phyloP scores from a whole-genome alignment of 2,888 invertebrate species.

The Teleogryllus oceanicus region DNA sequence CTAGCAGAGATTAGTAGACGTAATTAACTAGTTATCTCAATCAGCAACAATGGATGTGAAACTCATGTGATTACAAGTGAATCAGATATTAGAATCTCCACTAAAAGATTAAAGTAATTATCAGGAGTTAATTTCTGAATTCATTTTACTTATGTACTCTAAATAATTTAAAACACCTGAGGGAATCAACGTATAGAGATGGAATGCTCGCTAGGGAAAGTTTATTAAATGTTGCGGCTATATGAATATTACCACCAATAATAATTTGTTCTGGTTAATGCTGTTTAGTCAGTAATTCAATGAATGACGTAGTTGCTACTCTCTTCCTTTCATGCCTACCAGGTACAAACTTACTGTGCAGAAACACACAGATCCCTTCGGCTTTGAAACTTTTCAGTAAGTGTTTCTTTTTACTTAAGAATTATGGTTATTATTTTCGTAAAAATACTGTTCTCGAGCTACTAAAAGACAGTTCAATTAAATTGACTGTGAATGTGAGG shows the following conservation, averaged over 20 bases:
- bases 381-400: no score
- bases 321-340: no score
- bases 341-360: no score
- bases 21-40: background rate
- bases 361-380: no score
- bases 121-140: background rate
- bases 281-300: background rate
- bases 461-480: no score
- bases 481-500: no score
- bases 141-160: background rate
- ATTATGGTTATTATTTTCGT: no score
- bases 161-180: background rate
- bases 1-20: no score
- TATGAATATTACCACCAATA: slow-evolving; percentile 18
- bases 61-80: background rate
- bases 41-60: background rate
- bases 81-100: background rate
- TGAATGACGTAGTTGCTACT: background rate
- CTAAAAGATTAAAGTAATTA: background rate
- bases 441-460: no score
- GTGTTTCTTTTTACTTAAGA: no score
- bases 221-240: slow-evolving; percentile 4
- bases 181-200: slow-evolving; percentile 2
- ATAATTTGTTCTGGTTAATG: background rate
- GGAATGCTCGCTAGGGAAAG: background rate